phyloP scores from a whole-genome alignment of 2,797 vertebrate genomes.

The Cyclura pinguis region DNA sequence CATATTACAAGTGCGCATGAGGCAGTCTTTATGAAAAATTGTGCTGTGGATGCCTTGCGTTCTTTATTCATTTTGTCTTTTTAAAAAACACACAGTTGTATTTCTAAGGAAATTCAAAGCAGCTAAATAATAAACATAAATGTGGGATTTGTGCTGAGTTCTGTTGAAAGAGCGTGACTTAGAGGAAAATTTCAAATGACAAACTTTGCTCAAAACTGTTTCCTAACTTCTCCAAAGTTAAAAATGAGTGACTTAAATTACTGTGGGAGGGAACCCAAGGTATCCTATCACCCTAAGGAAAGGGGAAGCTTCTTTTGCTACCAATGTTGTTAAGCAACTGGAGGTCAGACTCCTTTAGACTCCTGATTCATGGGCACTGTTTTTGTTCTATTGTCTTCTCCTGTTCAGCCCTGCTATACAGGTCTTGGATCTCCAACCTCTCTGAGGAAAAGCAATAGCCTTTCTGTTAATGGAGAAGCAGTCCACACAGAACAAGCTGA shows the following conservation, averaged over 20 bases:
- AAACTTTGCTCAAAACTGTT: neutral
- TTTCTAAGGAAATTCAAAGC: neutral
- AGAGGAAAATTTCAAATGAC: neutral
- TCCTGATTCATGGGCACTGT: neutral
- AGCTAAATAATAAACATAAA: neutral
- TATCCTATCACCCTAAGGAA: neutral
- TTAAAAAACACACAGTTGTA: neutral
- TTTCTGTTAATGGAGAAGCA: neutral
- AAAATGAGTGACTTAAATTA: neutral
- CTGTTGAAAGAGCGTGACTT: neutral
- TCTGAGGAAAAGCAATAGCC: neutral
- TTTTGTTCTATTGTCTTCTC: neutral
- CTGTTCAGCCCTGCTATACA: neutral
- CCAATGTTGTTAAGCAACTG: neutral
- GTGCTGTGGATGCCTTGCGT: neutral
- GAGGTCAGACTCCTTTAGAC: neutral
- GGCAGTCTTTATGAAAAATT: neutral
- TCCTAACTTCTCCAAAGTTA: neutral
- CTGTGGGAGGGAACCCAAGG: conserved; percentile 4
- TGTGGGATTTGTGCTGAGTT: neutral
- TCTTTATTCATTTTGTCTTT: neutral
- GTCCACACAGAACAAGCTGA: neutral
- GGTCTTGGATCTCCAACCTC: neutral
- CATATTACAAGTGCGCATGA: conserved; percentile 1
- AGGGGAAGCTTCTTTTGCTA: neutral